Conservation (phyloP, 2,113 vertebrate species). For the Nanorana parkeri region DNA sequence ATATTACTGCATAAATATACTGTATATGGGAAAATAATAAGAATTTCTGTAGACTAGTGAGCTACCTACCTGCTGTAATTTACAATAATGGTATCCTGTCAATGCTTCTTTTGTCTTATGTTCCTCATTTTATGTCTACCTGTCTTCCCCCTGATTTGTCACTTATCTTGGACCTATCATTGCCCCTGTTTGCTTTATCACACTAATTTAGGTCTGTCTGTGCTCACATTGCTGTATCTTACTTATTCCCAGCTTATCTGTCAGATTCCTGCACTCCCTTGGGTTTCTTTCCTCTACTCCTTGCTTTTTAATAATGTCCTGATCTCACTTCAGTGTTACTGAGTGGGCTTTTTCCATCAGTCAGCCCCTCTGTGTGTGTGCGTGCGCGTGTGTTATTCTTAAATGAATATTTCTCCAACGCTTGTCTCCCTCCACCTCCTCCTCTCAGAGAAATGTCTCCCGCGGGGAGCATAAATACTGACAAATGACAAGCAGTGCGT, state of each 20-base stretch:
- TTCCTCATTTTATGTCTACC: slow-evolving; percentile 12
- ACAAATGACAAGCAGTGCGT: slow-evolving; percentile 82
- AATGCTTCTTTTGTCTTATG: neutral
- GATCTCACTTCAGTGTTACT: slow-evolving; percentile 45
- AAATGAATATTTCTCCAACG: slow-evolving; percentile 55
- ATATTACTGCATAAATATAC: too few relatives aligned
- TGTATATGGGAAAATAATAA: too few relatives aligned
- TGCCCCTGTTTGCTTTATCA: neutral
- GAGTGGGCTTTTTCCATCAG: slow-evolving; percentile 47
- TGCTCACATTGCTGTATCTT: slow-evolving; percentile 16
- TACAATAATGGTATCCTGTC: neutral
- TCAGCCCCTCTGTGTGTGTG: slow-evolving; percentile 8
- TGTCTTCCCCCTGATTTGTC: slow-evolving; percentile 21
- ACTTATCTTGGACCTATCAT: neutral
- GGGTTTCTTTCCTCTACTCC: slow-evolving; percentile 20
- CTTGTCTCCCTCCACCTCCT: slow-evolving; percentile 62
- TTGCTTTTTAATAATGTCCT: slow-evolving; percentile 52
- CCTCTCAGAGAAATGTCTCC: slow-evolving; percentile 74
- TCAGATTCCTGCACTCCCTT: slow-evolving; percentile 29
- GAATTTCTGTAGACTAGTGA: too few relatives aligned
- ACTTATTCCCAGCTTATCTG: slow-evolving; percentile 2
- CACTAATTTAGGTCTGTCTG: slow-evolving; percentile 26
- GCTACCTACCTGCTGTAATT: neutral
- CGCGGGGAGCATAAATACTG: slow-evolving; percentile 82
- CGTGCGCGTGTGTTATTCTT: slow-evolving; percentile 46